These are phyloP conservation scores for Drosophila borborema DNA, from an alignment of 2,888 invertebrate species.

Conservation along the genomic window DNA sequence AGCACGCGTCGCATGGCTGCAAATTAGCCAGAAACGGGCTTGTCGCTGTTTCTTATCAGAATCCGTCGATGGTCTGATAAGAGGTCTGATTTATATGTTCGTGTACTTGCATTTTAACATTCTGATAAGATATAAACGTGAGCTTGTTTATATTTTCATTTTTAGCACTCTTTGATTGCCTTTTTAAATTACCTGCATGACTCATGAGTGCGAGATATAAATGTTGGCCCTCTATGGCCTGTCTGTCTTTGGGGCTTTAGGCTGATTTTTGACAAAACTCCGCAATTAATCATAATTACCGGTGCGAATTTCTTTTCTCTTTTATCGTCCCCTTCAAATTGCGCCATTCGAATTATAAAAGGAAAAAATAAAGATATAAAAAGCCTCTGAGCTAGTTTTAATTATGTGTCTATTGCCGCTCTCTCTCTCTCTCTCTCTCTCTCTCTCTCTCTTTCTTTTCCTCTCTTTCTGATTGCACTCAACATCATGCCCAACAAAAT, in stretches of 20 bases:
- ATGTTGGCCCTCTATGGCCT: neutral
- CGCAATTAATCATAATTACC: constrained; percentile 66
- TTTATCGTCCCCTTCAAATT: constrained; percentile 34
- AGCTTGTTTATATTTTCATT: constrained; percentile 11
- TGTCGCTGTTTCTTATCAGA: constrained; percentile 46
- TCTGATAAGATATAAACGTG: constrained; percentile 60
- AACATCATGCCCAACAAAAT: constrained; percentile 37
- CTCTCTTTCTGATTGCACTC: constrained; percentile 13
- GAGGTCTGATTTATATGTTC: constrained; percentile 60
- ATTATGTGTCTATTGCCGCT: constrained; percentile 43
- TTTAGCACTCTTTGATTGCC: constrained; percentile 1
- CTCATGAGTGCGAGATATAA: constrained; percentile 34
- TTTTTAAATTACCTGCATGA: constrained; percentile 30
- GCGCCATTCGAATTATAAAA: constrained; percentile 30
- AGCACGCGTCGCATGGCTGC: constrained; percentile 11
- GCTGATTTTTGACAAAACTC: constrained; percentile 9
- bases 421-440: constrained; percentile 1
- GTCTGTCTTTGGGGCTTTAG: neutral
- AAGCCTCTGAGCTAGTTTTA: constrained; percentile 44
- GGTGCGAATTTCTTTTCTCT: constrained; percentile 34
- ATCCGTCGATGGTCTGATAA: constrained; percentile 39
- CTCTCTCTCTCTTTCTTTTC: neutral
- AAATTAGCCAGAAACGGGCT: constrained; percentile 37
- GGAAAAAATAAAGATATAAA: constrained; percentile 17
- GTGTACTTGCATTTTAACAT: constrained; percentile 39